Conservation (phyloP, 2,888 invertebrate species). For the Apodemia mormo region DNA sequence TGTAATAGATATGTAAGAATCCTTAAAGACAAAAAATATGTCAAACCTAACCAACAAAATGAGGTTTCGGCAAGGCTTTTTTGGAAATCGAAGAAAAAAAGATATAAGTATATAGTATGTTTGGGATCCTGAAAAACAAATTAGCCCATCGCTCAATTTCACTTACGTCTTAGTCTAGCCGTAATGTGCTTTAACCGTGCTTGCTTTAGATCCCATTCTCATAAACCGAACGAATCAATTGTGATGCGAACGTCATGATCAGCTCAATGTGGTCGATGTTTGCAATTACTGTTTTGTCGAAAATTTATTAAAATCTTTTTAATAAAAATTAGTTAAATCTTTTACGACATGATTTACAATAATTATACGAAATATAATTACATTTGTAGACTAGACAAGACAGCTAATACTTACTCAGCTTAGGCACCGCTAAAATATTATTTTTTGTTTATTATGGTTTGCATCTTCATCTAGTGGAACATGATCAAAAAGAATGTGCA, state of each 20-base stretch:
- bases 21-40: background rate
- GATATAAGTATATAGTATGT: background rate
- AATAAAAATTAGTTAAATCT: background rate
- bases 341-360: too few species aligned
- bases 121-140: background rate
- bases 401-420: constrained; percentile 65
- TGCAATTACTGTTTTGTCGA: constrained; percentile 67
- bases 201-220: constrained; percentile 42
- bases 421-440: constrained; percentile 63
- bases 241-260: constrained; percentile 56
- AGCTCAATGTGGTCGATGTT: constrained; percentile 66
- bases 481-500: constrained; percentile 6
- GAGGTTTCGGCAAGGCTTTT: background rate
- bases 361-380: too few species aligned
- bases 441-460: constrained; percentile 57
- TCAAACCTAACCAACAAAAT: background rate
- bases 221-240: constrained; percentile 19
- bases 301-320: background rate
- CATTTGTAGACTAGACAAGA: constrained; percentile 46
- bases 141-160: background rate
- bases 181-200: constrained; percentile 27
- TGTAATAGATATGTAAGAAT: background rate
- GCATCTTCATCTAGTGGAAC: constrained; percentile 57
- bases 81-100: background rate
- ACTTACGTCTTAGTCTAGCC: background rate